Evolutionary conservation across 2,888 invertebrate species (phyloP).

Genomic region (Sialis lutaria): DNA sequence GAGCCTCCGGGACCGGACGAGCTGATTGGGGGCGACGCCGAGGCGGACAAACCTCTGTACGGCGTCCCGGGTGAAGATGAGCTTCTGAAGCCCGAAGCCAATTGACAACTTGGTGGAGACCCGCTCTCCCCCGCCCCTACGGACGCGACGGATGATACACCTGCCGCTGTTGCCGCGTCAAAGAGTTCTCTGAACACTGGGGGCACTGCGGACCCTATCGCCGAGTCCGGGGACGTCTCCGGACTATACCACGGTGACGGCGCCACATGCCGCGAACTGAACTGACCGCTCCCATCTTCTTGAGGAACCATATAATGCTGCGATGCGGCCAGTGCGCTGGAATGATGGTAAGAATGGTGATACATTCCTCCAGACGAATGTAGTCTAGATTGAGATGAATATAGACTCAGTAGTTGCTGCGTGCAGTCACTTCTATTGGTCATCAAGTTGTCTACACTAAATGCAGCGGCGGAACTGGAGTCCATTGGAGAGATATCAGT

Average conservation of each 20-base stretch:
- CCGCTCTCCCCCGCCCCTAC: slow-evolving; percentile 13
- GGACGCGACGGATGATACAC: slow-evolving; percentile 23
- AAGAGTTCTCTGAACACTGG: slow-evolving; percentile 15
- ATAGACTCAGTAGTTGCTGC: slow-evolving; percentile 8
- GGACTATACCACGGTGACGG: slow-evolving; percentile 35
- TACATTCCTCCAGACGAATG: slow-evolving; percentile 35
- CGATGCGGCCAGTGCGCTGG: slow-evolving; percentile 17
- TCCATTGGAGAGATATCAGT: slow-evolving; percentile 24
- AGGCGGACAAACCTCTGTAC: slow-evolving; percentile 25
- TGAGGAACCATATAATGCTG: slow-evolving; percentile 26
- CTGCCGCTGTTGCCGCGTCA: slow-evolving; percentile 18
- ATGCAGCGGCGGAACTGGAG: slow-evolving; percentile 26
- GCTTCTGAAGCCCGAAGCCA: slow-evolving; percentile 17
- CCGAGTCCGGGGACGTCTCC: slow-evolving; percentile 26
- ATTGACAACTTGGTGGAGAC: slow-evolving; percentile 25
- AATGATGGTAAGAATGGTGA: slow-evolving; percentile 33
- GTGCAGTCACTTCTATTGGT: slow-evolving; percentile 21
- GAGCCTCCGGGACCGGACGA: slow-evolving; percentile 26
- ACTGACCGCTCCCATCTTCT: slow-evolving; percentile 18
- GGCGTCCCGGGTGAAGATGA: not conserved
- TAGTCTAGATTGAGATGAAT: slow-evolving; percentile 17
- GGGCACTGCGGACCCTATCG: slow-evolving; percentile 11
- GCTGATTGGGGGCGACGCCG: slow-evolving; percentile 10
- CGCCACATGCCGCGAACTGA: slow-evolving; percentile 14
- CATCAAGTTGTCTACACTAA: slow-evolving; percentile 45